Evolutionary conservation across 2,113 vertebrate species (phyloP).

Genomic region (Leptobrachium ailaonicum): DNA sequence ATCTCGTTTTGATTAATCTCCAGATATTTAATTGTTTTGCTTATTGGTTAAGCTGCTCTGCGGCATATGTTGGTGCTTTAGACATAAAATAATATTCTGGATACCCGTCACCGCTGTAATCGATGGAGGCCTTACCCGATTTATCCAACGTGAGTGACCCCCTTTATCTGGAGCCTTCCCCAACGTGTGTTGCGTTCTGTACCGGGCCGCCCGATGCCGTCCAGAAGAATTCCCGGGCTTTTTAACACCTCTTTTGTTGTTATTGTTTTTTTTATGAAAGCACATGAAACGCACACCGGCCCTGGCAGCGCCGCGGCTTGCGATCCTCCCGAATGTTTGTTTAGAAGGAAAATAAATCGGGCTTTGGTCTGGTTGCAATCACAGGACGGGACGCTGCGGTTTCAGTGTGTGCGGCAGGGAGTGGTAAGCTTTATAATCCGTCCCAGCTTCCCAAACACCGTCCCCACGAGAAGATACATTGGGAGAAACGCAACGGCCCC

Average conservation of each 20-base stretch:
- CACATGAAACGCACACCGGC: not conserved
- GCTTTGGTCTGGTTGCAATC: not conserved
- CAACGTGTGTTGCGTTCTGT: conserved; percentile 5
- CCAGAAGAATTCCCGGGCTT: conserved; percentile 1
- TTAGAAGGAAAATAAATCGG: conserved; percentile 24
- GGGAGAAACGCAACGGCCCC: too few species aligned
- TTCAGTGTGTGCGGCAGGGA: too few species aligned
- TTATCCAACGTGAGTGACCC: conserved; percentile 6
- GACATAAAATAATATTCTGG: too few species aligned
- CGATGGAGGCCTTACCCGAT: not conserved
- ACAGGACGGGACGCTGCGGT: too few species aligned
- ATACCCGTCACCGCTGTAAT: too few species aligned
- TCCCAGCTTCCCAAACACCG: not conserved
- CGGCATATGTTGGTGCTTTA: too few species aligned
- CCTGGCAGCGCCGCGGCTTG: not conserved
- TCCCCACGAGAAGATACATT: too few species aligned
- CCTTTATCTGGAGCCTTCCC: not conserved
- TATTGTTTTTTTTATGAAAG: not conserved
- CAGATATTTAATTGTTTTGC: too few species aligned
- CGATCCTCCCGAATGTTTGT: not conserved
- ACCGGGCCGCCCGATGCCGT: not conserved
- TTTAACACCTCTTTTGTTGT: conserved; percentile 15
- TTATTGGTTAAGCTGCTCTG: too few species aligned
- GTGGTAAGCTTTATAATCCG: not conserved
- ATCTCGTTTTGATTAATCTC: too few species aligned